phyloP scores from a whole-genome alignment of 2,113 vertebrate species.

The Apteryx owenii region DNA sequence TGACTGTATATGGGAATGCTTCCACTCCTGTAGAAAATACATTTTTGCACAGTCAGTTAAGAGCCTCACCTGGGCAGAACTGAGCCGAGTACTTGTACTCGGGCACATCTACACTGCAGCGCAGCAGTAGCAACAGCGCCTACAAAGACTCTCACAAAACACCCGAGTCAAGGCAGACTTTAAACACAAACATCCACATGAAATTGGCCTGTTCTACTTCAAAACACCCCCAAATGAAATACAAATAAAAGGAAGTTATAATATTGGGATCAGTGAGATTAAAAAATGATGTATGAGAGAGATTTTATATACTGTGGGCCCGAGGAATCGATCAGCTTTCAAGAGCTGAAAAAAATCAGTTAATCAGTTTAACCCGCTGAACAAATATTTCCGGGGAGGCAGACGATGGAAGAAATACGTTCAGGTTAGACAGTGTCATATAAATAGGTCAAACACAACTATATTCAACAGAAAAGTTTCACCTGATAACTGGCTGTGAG shows the following conservation, averaged over 20 bases:
- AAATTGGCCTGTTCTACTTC: not conserved
- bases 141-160: not conserved
- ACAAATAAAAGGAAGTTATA: not conserved
- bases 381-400: conserved; percentile 37
- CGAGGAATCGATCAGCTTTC: conserved; percentile 16
- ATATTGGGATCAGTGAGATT: not conserved
- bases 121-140: not conserved
- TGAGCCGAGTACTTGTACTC: not conserved
- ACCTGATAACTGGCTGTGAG: not conserved
- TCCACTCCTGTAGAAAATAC: not conserved
- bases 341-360: conserved; percentile 4
- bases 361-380: conserved; percentile 48
- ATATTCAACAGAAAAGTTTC: not conserved
- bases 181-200: not conserved
- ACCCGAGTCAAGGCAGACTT: not conserved
- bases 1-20: not conserved
- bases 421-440: conserved; percentile 16
- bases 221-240: not conserved
- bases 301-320: conserved; percentile 7
- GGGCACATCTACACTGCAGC: not conserved
- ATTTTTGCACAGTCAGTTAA: not conserved
- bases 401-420: conserved; percentile 20
- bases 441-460: conserved; percentile 22
- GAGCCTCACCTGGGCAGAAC: not conserved
- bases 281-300: not conserved